A percentile compares a stretch with the other conserved stretches of the same genome.
Evolutionary conservation across 2,888 invertebrate species (phyloP).

Genomic region (Lithophane leautieri): DNA sequence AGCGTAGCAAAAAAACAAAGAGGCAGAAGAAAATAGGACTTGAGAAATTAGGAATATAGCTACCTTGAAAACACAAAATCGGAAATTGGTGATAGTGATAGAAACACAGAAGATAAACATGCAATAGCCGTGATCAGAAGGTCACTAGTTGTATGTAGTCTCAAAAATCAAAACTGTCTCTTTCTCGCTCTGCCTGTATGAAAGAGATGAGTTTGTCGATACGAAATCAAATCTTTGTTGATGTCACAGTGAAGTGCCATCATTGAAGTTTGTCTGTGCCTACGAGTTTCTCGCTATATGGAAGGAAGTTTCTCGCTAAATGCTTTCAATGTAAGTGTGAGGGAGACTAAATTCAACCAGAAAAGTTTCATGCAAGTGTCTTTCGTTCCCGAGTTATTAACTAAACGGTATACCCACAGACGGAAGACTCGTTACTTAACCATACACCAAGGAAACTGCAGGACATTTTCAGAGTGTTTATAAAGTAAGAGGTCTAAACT

Average conservation of each 20-base stretch:
- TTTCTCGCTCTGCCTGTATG: too few relatives aligned
- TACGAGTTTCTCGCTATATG: conserved; percentile 11
- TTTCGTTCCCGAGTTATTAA: conserved; percentile 1
- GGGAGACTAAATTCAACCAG: not conserved
- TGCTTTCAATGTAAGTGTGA: conserved; percentile 11
- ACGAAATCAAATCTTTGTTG: not conserved
- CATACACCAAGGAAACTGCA: not conserved
- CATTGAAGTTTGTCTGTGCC: not conserved
- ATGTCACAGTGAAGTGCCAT: not conserved
- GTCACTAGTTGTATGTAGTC: not conserved
- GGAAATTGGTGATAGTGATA: not conserved
- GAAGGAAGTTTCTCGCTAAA: conserved; percentile 20
- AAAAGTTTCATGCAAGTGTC: conserved; percentile 14
- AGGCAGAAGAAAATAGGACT: not conserved
- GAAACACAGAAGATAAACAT: not conserved
- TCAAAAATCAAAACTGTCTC: not conserved
- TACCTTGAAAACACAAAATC: too few relatives aligned
- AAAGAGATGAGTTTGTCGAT: not conserved
- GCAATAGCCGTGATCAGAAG: too few relatives aligned
- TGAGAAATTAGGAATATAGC: not conserved
- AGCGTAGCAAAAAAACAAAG: not conserved
- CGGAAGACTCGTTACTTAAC: not conserved
- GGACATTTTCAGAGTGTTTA: not conserved
- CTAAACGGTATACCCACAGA: not conserved
- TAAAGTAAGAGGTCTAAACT: not conserved